These are phyloP conservation scores for Ceratina australensis DNA, from an alignment of 1,140 invertebrate species.

Conservation along the genomic window DNA sequence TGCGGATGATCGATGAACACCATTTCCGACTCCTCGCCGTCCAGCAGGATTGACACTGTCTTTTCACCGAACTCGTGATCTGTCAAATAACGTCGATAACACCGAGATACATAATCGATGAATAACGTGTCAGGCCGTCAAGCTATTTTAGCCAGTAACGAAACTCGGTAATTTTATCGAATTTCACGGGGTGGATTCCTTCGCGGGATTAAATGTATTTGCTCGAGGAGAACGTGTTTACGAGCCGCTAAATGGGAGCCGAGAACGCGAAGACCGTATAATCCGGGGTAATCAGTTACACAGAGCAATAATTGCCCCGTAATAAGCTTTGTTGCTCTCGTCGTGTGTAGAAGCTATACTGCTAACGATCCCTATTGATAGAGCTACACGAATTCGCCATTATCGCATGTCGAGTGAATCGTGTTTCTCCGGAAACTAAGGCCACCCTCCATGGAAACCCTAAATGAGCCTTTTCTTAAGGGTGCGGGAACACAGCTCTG, in stretches of 20 bases:
- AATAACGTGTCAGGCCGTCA: no score
- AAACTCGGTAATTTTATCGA: no score
- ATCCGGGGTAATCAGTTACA: background rate
- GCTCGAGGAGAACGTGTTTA: background rate
- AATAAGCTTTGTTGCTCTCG: slow-evolving; percentile 7
- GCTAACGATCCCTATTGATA: slow-evolving; percentile 22
- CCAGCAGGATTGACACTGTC: slow-evolving; percentile 92
- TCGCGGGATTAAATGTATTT: background rate
- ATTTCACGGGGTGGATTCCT: background rate
- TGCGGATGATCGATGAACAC: slow-evolving; percentile 94
- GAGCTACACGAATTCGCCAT: slow-evolving; percentile 61
- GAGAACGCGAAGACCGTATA: background rate
- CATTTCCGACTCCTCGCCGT: slow-evolving; percentile 94
- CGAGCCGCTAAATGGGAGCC: background rate
- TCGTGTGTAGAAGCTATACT: background rate
- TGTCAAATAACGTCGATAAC: slow-evolving; percentile 71
- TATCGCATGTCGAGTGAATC: slow-evolving; percentile 34
- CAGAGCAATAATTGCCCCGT: background rate
- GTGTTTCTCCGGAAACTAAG: background rate
- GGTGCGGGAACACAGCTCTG: no score
- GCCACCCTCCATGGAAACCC: background rate
- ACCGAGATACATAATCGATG: background rate
- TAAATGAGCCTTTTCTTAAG: background rate
- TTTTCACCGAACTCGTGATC: slow-evolving; percentile 95
- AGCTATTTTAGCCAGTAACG: no score